These are phyloP conservation scores for Capitella teleta DNA, from an alignment of 1,140 invertebrate genomes.

Conservation along the genomic window DNA sequence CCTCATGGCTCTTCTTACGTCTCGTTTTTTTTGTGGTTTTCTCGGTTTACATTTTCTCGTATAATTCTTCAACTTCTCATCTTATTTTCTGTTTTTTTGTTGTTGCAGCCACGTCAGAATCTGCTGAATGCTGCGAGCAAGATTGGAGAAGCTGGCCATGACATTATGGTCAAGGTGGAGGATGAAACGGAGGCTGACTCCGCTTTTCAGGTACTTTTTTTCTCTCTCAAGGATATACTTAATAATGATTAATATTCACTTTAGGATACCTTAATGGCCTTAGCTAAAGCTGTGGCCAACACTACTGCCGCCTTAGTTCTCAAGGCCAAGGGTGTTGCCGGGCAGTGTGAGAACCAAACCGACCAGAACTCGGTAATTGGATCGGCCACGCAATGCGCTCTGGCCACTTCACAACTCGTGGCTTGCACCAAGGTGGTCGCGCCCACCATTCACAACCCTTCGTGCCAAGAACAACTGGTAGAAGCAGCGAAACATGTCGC, in stretches of 20 bases:
- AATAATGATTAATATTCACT: background rate
- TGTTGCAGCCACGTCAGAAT: conserved; percentile 70
- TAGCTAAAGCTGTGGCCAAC: conserved; percentile 42
- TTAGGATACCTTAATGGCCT: conserved; percentile 33
- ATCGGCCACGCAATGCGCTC: conserved; percentile 88
- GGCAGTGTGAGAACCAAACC: conserved; percentile 43
- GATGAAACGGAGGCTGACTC: conserved; percentile 24
- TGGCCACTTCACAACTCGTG: conserved; percentile 93
- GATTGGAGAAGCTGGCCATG: conserved; percentile 89
- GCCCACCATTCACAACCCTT: conserved; percentile 69
- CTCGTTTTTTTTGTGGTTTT: too few relatives aligned
- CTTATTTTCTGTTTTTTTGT: too few relatives aligned
- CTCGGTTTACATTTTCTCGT: too few relatives aligned
- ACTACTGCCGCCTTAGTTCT: conserved; percentile 40
- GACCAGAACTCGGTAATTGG: conserved; percentile 72
- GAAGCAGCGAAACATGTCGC: conserved; percentile 86
- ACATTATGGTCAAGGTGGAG: conserved; percentile 55
- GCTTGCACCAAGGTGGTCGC: conserved; percentile 81
- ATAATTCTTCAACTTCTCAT: too few relatives aligned
- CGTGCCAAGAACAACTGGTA: conserved; percentile 86
- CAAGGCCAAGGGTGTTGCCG: conserved; percentile 50
- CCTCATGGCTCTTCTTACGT: too few relatives aligned
- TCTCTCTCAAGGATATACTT: background rate
- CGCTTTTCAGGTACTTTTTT: conserved; percentile 22
- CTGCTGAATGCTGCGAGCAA: conserved; percentile 84